phyloP scores from a whole-genome alignment of 2,888 invertebrate genomes.

The Napeogenes sylphis region DNA sequence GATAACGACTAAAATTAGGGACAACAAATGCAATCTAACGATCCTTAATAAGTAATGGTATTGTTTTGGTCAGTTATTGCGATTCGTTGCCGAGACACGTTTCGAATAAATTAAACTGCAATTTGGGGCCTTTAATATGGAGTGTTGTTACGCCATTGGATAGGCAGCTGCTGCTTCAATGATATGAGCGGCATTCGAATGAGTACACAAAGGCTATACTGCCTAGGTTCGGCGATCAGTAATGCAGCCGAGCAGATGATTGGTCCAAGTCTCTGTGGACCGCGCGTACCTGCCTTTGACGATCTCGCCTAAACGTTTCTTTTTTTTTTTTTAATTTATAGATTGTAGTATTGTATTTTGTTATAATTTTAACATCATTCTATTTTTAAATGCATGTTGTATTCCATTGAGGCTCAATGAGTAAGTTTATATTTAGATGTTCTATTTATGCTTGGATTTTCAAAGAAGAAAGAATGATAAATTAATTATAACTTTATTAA shows the following conservation, averaged over 20 bases:
- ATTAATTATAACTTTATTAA: too few species aligned
- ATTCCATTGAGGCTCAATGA: neutral
- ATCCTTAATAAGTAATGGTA: conserved; percentile 62
- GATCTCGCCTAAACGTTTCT: conserved; percentile 6
- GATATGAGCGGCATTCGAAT: conserved; percentile 72
- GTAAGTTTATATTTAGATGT: neutral
- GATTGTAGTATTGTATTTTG: neutral
- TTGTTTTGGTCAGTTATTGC: conserved; percentile 74
- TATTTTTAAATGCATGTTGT: neutral
- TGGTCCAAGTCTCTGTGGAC: conserved; percentile 48
- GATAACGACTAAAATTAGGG: conserved; percentile 9
- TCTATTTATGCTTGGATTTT: neutral
- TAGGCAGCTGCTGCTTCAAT: conserved; percentile 57
- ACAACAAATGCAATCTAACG: conserved; percentile 56
- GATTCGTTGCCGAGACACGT: conserved; percentile 75
- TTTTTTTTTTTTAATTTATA: neutral
- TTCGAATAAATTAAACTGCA: conserved; percentile 76
- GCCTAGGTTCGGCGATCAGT: conserved; percentile 44
- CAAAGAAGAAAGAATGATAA: too few species aligned
- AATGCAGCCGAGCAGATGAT: conserved; percentile 53
- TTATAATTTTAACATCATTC: neutral
- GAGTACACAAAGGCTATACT: conserved; percentile 50
- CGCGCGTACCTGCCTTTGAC: conserved; percentile 14
- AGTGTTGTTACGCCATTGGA: conserved; percentile 72
- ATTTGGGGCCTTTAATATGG: conserved; percentile 75